phyloP scores from a whole-genome alignment of 2,113 vertebrate species.

The Chauna torquata region DNA sequence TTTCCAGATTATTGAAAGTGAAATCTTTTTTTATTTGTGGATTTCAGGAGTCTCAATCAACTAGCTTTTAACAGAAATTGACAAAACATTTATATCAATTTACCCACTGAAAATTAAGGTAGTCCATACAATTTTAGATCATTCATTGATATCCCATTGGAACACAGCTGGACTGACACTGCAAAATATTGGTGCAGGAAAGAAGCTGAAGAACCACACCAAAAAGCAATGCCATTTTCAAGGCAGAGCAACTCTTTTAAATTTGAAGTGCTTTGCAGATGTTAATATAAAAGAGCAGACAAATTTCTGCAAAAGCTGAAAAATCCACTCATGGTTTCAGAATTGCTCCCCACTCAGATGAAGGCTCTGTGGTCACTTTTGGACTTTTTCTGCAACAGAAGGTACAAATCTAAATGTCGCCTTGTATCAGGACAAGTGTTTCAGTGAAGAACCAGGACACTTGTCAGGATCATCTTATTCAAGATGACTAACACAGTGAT shows the following conservation, averaged over 20 bases:
- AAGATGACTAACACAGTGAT: not conserved
- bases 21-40: not conserved
- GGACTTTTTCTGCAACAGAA: constrained; percentile 7
- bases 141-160: not conserved
- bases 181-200: not conserved
- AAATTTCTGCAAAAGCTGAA: not conserved
- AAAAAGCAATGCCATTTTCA: not conserved
- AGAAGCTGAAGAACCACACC: not conserved
- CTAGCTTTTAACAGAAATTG: not conserved
- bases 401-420: constrained; percentile 14
- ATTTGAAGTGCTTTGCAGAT: not conserved
- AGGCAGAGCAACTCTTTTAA: not conserved
- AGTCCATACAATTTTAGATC: not conserved
- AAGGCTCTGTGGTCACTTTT: not conserved
- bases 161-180: not conserved
- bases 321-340: not conserved
- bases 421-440: not conserved
- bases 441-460: not conserved
- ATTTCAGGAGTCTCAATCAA: not conserved
- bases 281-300: not conserved
- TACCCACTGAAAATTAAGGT: not conserved
- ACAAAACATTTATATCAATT: not conserved
- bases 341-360: not conserved
- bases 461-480: constrained; percentile 3
- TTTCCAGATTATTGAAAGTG: not conserved